These are phyloP conservation scores for Drosophila micromelanica DNA, from an alignment of 1,140 invertebrate species.

Conservation along the genomic window DNA sequence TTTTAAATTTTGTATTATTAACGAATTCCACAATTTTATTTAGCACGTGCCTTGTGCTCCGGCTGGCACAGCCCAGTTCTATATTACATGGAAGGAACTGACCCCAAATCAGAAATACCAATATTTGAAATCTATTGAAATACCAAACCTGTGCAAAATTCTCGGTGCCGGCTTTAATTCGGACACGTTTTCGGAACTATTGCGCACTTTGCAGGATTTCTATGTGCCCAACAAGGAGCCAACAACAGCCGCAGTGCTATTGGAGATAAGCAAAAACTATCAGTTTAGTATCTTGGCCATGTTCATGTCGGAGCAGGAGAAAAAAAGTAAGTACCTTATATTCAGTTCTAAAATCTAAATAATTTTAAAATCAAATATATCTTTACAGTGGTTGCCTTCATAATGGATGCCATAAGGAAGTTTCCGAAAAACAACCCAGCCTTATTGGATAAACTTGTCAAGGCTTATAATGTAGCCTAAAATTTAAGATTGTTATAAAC, in stretches of 20 bases:
- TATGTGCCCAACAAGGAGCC: conserved; percentile 73
- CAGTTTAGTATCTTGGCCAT: conserved; percentile 69
- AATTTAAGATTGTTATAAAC: conserved; percentile 28
- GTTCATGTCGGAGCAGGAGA: conserved; percentile 74
- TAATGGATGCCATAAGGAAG: conserved; percentile 52
- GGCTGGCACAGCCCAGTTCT: conserved; percentile 74
- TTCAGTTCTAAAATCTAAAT: background rate
- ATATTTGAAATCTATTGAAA: conserved; percentile 72
- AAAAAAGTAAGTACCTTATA: conserved; percentile 50
- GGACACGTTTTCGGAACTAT: conserved; percentile 64
- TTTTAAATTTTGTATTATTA: too few species aligned
- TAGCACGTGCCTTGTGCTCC: conserved; percentile 64
- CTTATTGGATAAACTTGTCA: conserved; percentile 43
- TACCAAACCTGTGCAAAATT: conserved; percentile 63
- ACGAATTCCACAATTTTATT: background rate
- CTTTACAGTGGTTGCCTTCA: conserved; percentile 55
- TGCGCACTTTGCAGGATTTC: conserved; percentile 64
- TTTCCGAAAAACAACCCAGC: conserved; percentile 47
- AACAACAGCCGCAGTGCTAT: conserved; percentile 55
- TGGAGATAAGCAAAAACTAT: conserved; percentile 72
- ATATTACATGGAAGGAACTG: conserved; percentile 79
- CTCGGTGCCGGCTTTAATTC: conserved; percentile 78
- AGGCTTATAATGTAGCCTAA: conserved; percentile 40
- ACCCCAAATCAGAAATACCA: conserved; percentile 68
- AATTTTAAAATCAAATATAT: background rate